phyloP scores from a whole-genome alignment of 1,140 invertebrate species.

The Papilio polyxenes region DNA sequence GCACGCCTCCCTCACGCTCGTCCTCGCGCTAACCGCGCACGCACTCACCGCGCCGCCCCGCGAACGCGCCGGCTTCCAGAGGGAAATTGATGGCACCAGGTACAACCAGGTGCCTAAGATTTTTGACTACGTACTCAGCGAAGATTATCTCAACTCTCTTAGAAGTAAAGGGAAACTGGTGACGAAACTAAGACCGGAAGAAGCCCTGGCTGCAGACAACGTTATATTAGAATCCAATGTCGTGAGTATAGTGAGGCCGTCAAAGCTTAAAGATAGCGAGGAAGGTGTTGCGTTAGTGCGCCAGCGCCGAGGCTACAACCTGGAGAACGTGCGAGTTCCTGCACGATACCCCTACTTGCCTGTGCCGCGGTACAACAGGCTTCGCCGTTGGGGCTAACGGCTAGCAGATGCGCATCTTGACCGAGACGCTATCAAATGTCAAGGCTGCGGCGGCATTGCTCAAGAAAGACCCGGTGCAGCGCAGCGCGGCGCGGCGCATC shows the following conservation, averaged over 20 bases:
- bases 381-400: constrained; percentile 76
- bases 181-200: constrained; percentile 67
- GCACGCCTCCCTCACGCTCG: constrained; percentile 73
- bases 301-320: constrained; percentile 77
- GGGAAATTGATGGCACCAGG: constrained; percentile 65
- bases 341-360: constrained; percentile 74
- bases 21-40: constrained; percentile 60
- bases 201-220: constrained; percentile 72
- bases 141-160: constrained; percentile 62
- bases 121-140: constrained; percentile 62
- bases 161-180: constrained; percentile 69
- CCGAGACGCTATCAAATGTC: constrained; percentile 64
- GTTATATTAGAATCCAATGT: constrained; percentile 76
- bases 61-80: constrained; percentile 69
- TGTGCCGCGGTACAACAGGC: constrained; percentile 66
- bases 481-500: constrained; percentile 56
- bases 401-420: constrained; percentile 58
- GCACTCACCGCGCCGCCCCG: constrained; percentile 48
- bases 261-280: constrained; percentile 51
- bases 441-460: constrained; percentile 68
- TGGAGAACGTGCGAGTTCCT: constrained; percentile 78
- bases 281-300: constrained; percentile 62
- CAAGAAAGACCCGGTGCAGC: constrained; percentile 54
- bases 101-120: constrained; percentile 67
- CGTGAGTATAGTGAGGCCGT: constrained; percentile 67